Conservation (phyloP, 2,113 vertebrate genomes). For the Microtus oregoni region DNA sequence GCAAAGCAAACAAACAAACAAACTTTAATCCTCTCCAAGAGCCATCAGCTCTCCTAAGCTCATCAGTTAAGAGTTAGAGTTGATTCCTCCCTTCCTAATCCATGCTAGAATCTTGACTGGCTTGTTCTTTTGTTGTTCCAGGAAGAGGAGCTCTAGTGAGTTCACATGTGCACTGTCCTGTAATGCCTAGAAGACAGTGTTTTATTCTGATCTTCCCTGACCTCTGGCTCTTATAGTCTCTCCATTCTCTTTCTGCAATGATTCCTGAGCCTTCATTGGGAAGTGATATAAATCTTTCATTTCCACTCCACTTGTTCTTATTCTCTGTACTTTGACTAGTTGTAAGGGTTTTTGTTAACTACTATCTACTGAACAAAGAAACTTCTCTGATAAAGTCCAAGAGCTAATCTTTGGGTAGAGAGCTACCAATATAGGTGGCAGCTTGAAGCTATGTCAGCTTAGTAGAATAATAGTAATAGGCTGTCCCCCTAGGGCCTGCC, state of each 20-base stretch:
- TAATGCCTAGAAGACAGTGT: background rate
- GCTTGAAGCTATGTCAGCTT: too few species aligned
- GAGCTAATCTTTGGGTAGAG: background rate
- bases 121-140: background rate
- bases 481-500: too few species aligned
- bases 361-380: background rate
- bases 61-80: background rate
- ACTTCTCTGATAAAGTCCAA: background rate
- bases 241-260: background rate
- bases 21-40: background rate
- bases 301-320: background rate
- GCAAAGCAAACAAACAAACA: background rate
- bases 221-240: background rate
- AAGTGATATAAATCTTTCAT: background rate
- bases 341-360: background rate
- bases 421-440: too few species aligned
- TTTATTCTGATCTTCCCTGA: background rate
- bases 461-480: background rate
- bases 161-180: background rate
- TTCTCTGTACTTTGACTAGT: background rate
- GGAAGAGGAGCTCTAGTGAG: background rate
- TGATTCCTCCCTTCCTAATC: background rate
- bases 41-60: background rate
- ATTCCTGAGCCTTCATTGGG: background rate
- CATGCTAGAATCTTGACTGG: background rate